Evolutionary conservation across 1,140 invertebrate species (phyloP).

Genomic region (Drosophila repletoides): DNA sequence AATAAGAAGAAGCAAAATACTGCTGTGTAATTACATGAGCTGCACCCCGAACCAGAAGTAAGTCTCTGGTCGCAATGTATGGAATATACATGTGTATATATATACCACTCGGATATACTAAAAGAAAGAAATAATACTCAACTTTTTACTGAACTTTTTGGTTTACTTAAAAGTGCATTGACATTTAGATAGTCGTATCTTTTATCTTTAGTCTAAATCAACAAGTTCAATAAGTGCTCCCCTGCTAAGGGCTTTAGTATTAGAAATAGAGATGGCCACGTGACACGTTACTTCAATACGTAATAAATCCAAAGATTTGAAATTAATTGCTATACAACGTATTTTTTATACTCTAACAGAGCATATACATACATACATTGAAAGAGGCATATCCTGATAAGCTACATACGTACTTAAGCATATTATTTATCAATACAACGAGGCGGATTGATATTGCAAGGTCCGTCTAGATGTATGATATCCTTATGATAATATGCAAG

Average conservation of each 20-base stretch:
- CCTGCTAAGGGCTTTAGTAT: not conserved
- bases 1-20: conserved; percentile 8
- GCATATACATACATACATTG: too few relatives aligned
- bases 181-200: conserved; percentile 14
- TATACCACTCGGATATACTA: not conserved
- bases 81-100: not conserved
- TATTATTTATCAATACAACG: too few relatives aligned
- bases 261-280: too few relatives aligned
- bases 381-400: too few relatives aligned
- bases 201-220: not conserved
- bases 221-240: not conserved
- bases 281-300: too few relatives aligned
- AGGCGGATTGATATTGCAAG: too few relatives aligned
- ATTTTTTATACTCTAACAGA: too few relatives aligned
- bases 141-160: conserved; percentile 10
- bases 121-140: not conserved
- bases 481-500: too few relatives aligned
- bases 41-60: not conserved
- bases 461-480: too few relatives aligned
- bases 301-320: too few relatives aligned
- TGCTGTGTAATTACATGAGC: not conserved
- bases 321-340: too few relatives aligned
- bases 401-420: too few relatives aligned
- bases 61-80: not conserved
- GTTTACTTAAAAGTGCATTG: conserved; percentile 12